phyloP scores from a whole-genome alignment of 1,140 invertebrate species.

The Ceratosolen fusciceps region DNA sequence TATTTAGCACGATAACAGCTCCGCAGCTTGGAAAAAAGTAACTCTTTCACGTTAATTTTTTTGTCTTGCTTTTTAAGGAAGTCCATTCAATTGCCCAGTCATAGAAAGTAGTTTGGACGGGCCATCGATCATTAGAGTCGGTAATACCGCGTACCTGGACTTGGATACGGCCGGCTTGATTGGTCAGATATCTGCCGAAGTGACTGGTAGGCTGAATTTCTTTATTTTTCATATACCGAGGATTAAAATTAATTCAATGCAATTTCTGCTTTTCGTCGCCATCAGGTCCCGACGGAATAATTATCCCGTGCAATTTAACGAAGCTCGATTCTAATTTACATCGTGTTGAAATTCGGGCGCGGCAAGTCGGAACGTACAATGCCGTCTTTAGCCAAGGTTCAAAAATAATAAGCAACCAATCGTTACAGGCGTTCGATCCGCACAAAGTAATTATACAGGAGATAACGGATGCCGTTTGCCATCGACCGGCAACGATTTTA shows the following conservation, averaged over 20 bases:
- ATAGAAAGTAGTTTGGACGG: conserved; percentile 68
- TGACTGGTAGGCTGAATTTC: conserved; percentile 60
- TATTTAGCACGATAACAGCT: no score
- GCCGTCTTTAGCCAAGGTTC: conserved; percentile 74
- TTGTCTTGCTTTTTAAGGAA: conserved; percentile 76
- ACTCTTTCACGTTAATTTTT: no score
- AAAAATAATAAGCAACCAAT: conserved; percentile 75
- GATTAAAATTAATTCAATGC: neutral
- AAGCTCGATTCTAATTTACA: conserved; percentile 67
- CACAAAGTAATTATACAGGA: conserved; percentile 84
- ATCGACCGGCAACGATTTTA: conserved; percentile 85
- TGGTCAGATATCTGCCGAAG: conserved; percentile 66
- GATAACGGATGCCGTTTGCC: conserved; percentile 84
- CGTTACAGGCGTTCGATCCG: conserved; percentile 90
- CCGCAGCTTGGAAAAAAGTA: no score
- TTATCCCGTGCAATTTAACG: conserved; percentile 71
- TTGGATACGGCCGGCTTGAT: conserved; percentile 68
- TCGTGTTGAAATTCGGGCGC: conserved; percentile 70
- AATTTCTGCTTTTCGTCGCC: conserved; percentile 25
- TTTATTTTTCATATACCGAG: neutral
- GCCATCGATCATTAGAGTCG: conserved; percentile 70
- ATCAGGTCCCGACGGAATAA: conserved; percentile 75
- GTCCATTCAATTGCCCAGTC: conserved; percentile 85
- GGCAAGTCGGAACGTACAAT: conserved; percentile 76
- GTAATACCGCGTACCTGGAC: conserved; percentile 73